Conservation (phyloP, 2,113 vertebrate species). For the Labeo catla region DNA sequence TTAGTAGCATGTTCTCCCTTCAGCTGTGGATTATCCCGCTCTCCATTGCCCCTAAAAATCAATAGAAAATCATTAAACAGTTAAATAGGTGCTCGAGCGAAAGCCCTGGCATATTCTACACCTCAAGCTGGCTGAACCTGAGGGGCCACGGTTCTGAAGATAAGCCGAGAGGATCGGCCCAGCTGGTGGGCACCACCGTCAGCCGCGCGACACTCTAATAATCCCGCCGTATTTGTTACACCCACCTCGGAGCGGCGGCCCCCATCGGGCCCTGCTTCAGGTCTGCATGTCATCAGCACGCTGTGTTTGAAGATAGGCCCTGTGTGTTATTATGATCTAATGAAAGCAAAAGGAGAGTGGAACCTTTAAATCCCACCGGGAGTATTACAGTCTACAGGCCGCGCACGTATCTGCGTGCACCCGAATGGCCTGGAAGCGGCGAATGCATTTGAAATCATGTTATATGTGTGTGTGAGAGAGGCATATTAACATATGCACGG, state of each 20-base stretch:
- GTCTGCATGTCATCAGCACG: conserved; percentile 69
- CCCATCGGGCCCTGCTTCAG: conserved; percentile 64
- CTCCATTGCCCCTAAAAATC: conserved; percentile 35
- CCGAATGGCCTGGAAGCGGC: conserved; percentile 72
- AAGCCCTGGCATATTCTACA: background rate
- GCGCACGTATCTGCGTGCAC: conserved; percentile 67
- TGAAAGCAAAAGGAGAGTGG: conserved; percentile 51
- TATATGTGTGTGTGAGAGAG: background rate
- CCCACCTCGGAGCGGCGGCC: conserved; percentile 65
- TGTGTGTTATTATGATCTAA: conserved; percentile 70
- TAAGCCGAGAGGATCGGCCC: conserved; percentile 73
- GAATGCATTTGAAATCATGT: conserved; percentile 66
- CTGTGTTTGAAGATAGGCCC: conserved; percentile 76
- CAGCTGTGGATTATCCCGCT: conserved; percentile 35
- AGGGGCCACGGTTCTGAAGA: conserved; percentile 54
- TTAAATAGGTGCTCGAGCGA: conserved; percentile 17
- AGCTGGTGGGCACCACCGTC: conserved; percentile 67
- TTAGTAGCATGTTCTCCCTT: conserved; percentile 3
- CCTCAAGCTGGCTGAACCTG: conserved; percentile 15
- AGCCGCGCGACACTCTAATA: conserved; percentile 75
- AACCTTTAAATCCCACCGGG: conserved; percentile 48
- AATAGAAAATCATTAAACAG: conserved; percentile 41
- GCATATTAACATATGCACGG: conserved; percentile 11
- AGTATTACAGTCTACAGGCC: conserved; percentile 52
- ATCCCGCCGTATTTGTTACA: conserved; percentile 77